Conservation (phyloP, 2,888 invertebrate genomes). For the Graphium colonna region DNA sequence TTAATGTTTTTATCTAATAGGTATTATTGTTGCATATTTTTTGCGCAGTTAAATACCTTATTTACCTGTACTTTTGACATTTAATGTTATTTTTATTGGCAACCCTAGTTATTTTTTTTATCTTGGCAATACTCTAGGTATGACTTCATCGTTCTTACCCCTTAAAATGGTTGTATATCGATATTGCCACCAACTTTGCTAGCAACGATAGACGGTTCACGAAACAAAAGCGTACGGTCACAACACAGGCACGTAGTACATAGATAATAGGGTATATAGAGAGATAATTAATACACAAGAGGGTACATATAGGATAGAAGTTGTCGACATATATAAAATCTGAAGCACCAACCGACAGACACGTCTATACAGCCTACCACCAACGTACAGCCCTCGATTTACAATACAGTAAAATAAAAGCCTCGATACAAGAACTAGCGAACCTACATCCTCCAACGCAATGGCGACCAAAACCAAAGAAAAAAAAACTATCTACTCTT, state of each 20-base stretch:
- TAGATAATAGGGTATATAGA: conserved; percentile 56
- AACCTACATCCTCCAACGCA: conserved; percentile 42
- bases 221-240: conserved; percentile 68
- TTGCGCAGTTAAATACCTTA: too few relatives aligned
- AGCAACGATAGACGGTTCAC: too few relatives aligned
- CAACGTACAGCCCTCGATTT: conserved; percentile 48
- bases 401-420: conserved; percentile 21
- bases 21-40: too few relatives aligned
- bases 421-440: conserved; percentile 12
- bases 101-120: too few relatives aligned
- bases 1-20: too few relatives aligned
- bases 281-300: conserved; percentile 62
- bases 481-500: conserved; percentile 54
- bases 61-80: too few relatives aligned
- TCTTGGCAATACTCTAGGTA: too few relatives aligned
- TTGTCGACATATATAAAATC: conserved; percentile 61
- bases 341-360: conserved; percentile 77
- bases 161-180: too few relatives aligned
- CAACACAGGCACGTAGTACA: conserved; percentile 49
- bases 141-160: too few relatives aligned
- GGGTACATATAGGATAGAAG: conserved; percentile 50
- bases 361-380: conserved; percentile 60
- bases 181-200: too few relatives aligned
- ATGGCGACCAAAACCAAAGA: conserved; percentile 62
- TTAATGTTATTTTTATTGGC: too few relatives aligned